A percentile compares a stretch with the other conserved stretches of the same genome.
Conservation (phyloP, 2,797 vertebrate species). For the Lutjanus argentimaculatus region DNA sequence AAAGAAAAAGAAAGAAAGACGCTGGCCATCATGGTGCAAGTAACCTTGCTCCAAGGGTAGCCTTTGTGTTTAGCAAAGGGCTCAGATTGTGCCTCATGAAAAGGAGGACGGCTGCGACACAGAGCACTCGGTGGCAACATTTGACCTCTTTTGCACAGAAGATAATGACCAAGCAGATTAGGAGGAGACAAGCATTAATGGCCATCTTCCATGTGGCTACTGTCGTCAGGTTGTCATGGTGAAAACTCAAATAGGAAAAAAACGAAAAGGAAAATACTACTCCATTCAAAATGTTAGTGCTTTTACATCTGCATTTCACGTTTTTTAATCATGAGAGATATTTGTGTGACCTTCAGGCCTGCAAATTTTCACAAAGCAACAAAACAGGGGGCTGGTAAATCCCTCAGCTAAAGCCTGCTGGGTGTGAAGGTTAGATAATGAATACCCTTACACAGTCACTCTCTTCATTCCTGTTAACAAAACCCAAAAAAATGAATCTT, state of each 20-base stretch:
- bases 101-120: conserved; percentile 58
- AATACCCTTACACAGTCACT: conserved; percentile 51
- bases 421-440: conserved; percentile 79
- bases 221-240: conserved; percentile 72
- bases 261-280: background rate
- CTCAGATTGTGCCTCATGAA: conserved; percentile 71
- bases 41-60: conserved; percentile 80
- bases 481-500: conserved; percentile 53
- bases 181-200: conserved; percentile 62
- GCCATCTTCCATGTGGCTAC: conserved; percentile 49
- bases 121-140: conserved; percentile 66
- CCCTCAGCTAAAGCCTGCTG: conserved; percentile 65
- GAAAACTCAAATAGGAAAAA: conserved; percentile 30
- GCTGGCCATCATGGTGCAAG: conserved; percentile 61
- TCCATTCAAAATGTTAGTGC: conserved; percentile 23
- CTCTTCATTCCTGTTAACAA: conserved; percentile 51
- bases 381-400: conserved; percentile 67
- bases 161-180: conserved; percentile 75
- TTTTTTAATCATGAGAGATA: conserved; percentile 58
- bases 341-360: conserved; percentile 74
- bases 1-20: conserved; percentile 26
- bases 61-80: conserved; percentile 73
- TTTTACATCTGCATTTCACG: conserved; percentile 55
- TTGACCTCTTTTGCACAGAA: conserved; percentile 73
- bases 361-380: conserved; percentile 68